Evolutionary conservation across 2,797 vertebrate genomes (phyloP).

Genomic region (Pangasius larnaudii): DNA sequence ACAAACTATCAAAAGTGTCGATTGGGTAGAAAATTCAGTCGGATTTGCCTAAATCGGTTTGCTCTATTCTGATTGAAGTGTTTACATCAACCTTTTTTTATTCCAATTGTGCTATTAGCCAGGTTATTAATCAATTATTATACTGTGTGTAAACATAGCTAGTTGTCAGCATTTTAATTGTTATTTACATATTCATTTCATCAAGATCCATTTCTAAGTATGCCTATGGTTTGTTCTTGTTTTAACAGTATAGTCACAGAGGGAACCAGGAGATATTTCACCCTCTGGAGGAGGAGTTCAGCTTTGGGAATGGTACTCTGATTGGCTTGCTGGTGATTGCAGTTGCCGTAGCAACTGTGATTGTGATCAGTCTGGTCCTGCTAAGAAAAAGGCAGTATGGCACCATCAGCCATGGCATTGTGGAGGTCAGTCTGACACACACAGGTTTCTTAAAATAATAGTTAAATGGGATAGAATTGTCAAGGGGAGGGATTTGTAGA

Average conservation of each 20-base stretch:
- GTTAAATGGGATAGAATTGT: background rate
- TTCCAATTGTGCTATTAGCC: background rate
- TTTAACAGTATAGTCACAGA: conserved; percentile 48
- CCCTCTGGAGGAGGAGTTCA: conserved; percentile 88
- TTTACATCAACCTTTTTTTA: background rate
- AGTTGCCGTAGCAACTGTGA: conserved; percentile 92
- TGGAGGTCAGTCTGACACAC: conserved; percentile 84
- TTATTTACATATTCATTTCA: background rate
- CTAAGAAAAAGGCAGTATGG: conserved; percentile 96
- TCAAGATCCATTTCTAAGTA: background rate
- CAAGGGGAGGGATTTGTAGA: background rate
- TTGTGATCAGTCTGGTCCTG: conserved; percentile 96
- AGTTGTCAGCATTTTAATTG: background rate
- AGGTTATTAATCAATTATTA: background rate
- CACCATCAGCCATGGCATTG: conserved; percentile 96
- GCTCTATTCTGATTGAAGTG: background rate
- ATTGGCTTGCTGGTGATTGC: conserved; percentile 94
- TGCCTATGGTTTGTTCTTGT: conserved; percentile 3
- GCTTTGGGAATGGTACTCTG: conserved; percentile 91
- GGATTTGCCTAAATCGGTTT: background rate
- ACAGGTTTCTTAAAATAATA: background rate
- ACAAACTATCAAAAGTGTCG: background rate
- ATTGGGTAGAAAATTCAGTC: background rate
- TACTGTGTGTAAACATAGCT: background rate
- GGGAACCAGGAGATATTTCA: conserved; percentile 80